Base-by-base conservation (phyloP, 1,140 invertebrate species). In the Lysiphlebus fabarum region DNA sequence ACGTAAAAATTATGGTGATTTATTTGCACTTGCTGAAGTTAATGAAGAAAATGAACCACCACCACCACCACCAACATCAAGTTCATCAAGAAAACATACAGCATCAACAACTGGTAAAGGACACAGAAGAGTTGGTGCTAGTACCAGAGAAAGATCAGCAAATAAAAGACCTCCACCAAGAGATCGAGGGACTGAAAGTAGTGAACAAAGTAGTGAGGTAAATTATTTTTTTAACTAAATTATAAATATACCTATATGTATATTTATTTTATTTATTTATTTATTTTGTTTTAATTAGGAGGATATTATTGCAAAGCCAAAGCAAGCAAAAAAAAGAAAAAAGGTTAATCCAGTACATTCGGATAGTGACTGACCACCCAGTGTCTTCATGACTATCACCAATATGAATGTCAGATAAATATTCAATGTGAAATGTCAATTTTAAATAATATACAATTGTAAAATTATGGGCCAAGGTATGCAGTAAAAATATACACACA, bases 11-110 rank as follows among this genome's bases (percentile, higher is more conserved):
- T 97, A 92, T 73, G 89, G 90, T 74, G 92, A 96, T 70, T 81
- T 98, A 57, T 92, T 97, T 77, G 88, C 92, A 0, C 82, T 97
- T 63, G 90, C 92, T 7, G 94, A 95, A 75, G 88, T 93, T 63
- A 92, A 92, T 61, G 93, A 95, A 72, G 79, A 85, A 57, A 76
- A 79, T 37, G 76, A 78, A 56, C 74, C 78, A 56, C 76, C 74
- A 6, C n/a, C n/a, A 56, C 74, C 78, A 56, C 76, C 71, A 10
- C 79, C 83, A 6, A 81, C 83, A 53, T 82, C 82, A 17, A 81
- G 83, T 65, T 75, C 81, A 62, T 82, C 76, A 48, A 81, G 81
- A 68, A 87, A 83, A 74, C 76, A 81, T 61, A 68, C 79, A 64
- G 72, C 81, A 63, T 54, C 70, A 5, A 77, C 79, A 48, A 63